Conservation (phyloP, 2,797 vertebrate genomes). For the Hydrocynus forskahlii region DNA sequence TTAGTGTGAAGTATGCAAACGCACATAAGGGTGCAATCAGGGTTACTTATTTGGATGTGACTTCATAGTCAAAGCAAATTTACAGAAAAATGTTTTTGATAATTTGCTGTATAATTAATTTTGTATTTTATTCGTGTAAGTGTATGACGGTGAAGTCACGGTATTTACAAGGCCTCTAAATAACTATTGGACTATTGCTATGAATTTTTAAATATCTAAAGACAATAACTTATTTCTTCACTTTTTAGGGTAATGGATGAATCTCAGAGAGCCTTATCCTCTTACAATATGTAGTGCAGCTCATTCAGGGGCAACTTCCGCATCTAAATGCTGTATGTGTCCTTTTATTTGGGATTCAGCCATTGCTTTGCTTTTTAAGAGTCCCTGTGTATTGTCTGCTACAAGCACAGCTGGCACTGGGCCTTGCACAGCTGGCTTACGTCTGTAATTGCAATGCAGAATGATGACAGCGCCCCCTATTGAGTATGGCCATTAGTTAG, state of each 20-base stretch:
- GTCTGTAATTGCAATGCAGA: background rate
- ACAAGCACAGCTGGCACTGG: background rate
- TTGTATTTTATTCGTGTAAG: too few relatives aligned
- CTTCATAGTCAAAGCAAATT: too few relatives aligned
- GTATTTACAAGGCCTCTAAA: background rate
- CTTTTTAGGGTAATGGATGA: background rate
- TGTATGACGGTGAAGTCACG: background rate
- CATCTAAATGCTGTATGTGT: background rate
- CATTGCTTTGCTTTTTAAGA: background rate
- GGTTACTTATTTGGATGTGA: too few relatives aligned
- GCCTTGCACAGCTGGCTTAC: background rate
- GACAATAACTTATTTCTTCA: background rate
- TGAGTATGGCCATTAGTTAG: slow-evolving; percentile 19
- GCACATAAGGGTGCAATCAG: too few relatives aligned
- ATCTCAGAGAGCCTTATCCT: background rate
- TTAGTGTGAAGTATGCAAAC: too few relatives aligned
- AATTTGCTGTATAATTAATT: too few relatives aligned
- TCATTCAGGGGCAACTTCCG: background rate
- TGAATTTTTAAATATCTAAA: background rate
- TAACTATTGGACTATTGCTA: background rate
- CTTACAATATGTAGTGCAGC: background rate
- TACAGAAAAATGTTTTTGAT: too few relatives aligned
- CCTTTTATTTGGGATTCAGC: background rate
- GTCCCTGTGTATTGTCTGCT: background rate
- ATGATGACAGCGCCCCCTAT: slow-evolving; percentile 40